A percentile compares a stretch with the other conserved stretches of the same genome.
Conservation (phyloP, 2,888 invertebrate genomes). For the Acrocera orbiculus region DNA sequence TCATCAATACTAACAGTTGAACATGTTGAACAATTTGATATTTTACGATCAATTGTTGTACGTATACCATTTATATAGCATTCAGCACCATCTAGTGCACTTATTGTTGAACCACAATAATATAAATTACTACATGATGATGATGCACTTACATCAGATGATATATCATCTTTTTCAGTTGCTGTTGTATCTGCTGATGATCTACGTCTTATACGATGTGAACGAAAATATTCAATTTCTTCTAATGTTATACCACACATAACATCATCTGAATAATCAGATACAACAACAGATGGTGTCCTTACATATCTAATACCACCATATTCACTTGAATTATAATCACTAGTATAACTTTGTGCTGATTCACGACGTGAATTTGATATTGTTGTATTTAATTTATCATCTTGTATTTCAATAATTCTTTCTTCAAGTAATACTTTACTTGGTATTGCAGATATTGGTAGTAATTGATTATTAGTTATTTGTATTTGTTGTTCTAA, state of each 20-base stretch:
- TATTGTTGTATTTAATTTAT: slow-evolving; percentile 26
- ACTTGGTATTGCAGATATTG: slow-evolving; percentile 21
- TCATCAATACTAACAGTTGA: slow-evolving; percentile 58
- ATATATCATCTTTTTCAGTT: slow-evolving; percentile 20
- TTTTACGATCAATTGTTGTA: slow-evolving; percentile 42
- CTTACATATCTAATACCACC: slow-evolving; percentile 45
- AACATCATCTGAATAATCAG: slow-evolving; percentile 66
- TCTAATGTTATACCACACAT: slow-evolving; percentile 38
- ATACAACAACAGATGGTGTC: slow-evolving; percentile 73
- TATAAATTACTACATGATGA: slow-evolving; percentile 42
- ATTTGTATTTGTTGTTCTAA: slow-evolving; percentile 8
- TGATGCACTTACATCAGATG: slow-evolving; percentile 38
- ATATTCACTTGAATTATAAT: slow-evolving; percentile 31
- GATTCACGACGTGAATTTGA: slow-evolving; percentile 32
- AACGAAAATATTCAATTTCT: slow-evolving; percentile 40
- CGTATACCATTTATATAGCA: slow-evolving; percentile 33
- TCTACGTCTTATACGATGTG: slow-evolving; percentile 28
- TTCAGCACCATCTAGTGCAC: slow-evolving; percentile 35
- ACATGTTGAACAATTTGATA: slow-evolving; percentile 57
- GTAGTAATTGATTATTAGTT: slow-evolving; percentile 8
- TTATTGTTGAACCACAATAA: slow-evolving; percentile 39
- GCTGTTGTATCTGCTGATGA: slow-evolving; percentile 24
- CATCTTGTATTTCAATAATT: slow-evolving; percentile 34
- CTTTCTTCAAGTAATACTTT: slow-evolving; percentile 40
- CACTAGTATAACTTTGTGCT: slow-evolving; percentile 30